Base-by-base conservation (phyloP, 2,888 invertebrate species). In the Steromphala cineraria region DNA sequence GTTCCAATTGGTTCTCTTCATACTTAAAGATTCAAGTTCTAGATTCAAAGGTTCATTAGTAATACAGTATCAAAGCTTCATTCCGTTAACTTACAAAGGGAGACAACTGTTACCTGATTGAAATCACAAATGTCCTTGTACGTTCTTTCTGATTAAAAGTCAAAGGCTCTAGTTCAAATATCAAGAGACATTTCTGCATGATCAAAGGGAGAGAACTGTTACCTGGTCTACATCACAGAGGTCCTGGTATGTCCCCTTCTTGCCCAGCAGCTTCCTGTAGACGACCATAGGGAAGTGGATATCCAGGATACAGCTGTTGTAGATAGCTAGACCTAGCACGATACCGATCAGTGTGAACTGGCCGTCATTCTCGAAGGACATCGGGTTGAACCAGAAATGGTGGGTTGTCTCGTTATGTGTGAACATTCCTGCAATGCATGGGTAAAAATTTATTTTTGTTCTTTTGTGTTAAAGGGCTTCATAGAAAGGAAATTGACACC, bases 281-380 rank as follows among this genome's bases (percentile, higher is more conserved):
- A 98, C 96, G 13, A 98, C 98, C 96, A 98, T 97, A 0, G 98
- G 98, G 93, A 98, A 98, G 93, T 97, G 97, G 80, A 98, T 97
- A 86, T 98, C 97, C 87, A 98, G 94, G 87, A 98, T 98, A 46
- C 98, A 96, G 93, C 98, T 98, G 94, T 99, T 98, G 94, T 98
- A 99, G 92, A 98, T 98, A 79, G 98, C 98, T 88, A 98, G 95
- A 5, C 98, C 98, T 81, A 99, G 95, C 75, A 98, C 97, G 87
- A 98, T 97, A 67, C 98, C 98, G 89, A 98, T 97, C 79, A 98
- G 94, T 0, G 97, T 97, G 94, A 98, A 98, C 94, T 98, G 98
- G 56, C 97, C 98, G 90, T 97, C 97, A 88, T 96, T 97, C 94
- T 98, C 98, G 92, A 98, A 98, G 56, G 98, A 97, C 15, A 96